Evolutionary conservation across 2,113 vertebrate genomes (phyloP), one percentile per base, ranked within the genome.

Genomic region (Acrocephalus arundinaceus): DNA sequence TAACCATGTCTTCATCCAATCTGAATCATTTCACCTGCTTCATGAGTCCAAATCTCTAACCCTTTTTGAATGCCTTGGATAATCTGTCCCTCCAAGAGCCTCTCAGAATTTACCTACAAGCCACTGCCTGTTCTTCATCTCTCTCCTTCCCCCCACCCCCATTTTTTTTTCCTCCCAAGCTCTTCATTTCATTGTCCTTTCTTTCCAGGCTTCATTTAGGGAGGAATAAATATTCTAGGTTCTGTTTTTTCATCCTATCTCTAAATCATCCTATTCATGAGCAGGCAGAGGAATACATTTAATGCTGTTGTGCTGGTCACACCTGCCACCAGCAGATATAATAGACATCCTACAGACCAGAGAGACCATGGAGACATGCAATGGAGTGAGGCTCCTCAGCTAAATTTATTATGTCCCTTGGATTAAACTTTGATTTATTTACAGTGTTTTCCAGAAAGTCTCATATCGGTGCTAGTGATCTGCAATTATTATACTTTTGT

Each of bases 91-190:
- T 81, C 19, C 35, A 73, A 58, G 20, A 90, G 77, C 9, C 7
- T 73, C 39, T 72, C 33, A n/a, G 39, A 87, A 78, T 71, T 67
- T 72, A 57, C 22, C 19, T 57, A n/a, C 13, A 45, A 31, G 43
- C 54, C 0, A 0, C 39, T 54, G 12, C 7, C 5, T 0, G 0
- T 28, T 9, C 19, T 61, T 39, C 19, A 28, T n/a, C 45, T 22
- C 6, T 39, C 17, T 67, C 45, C 33, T 39, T 45, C 22, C 4
- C 0, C 14, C 8, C 8, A 2, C 5, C 7, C 6, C 16, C 6
- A 3, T 24, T 52, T 87, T 73, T 71, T 43, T 57, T 35, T 18
- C 35, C 33, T 86, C 6, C 7, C 11, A 55, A 14, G 12, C 5
- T 89, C 49, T 65, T 74, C 0, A 39, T 90, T 92, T 81, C 17